These are phyloP conservation scores for Takifugu ocellatus DNA, from an alignment of 2,797 vertebrate species.

Conservation along the genomic window DNA sequence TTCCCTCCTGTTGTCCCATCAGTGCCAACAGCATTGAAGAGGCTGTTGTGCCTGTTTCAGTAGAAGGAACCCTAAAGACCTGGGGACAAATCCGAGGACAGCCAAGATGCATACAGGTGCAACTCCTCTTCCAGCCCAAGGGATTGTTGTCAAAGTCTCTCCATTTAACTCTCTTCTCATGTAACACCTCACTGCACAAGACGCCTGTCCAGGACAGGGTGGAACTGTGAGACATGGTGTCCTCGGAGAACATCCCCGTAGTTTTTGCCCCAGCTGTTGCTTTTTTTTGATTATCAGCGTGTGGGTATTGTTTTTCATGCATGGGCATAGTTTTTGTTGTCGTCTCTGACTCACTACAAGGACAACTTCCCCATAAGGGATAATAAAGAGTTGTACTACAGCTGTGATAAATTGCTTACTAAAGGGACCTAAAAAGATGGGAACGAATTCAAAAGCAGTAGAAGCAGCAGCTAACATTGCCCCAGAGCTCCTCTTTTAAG, in stretches of 20 bases:
- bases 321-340: slow-evolving; percentile 57
- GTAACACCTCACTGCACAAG: slow-evolving; percentile 28
- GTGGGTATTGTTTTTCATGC: slow-evolving; percentile 17
- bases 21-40: slow-evolving; percentile 39
- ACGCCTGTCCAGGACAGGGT: no score
- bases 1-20: slow-evolving; percentile 44
- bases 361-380: slow-evolving; percentile 54
- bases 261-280: slow-evolving; percentile 60
- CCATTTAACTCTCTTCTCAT: slow-evolving; percentile 23
- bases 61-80: slow-evolving; percentile 32
- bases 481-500: slow-evolving; percentile 43
- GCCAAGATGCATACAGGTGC: slow-evolving; percentile 55
- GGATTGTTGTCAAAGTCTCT: slow-evolving; percentile 55
- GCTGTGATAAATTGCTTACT: slow-evolving; percentile 54
- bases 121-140: slow-evolving; percentile 47
- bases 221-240: slow-evolving; percentile 1
- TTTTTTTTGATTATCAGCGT: slow-evolving; percentile 37
- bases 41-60: slow-evolving; percentile 8
- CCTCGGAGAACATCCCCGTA: slow-evolving; percentile 33
- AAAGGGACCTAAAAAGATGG: slow-evolving; percentile 46
- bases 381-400: slow-evolving; percentile 57
- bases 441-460: slow-evolving; percentile 53
- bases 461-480: slow-evolving; percentile 49
- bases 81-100: slow-evolving; percentile 48
- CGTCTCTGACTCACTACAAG: slow-evolving; percentile 51